Base-by-base conservation (phyloP, 2,888 invertebrate species). In the Drosophila dives region DNA sequence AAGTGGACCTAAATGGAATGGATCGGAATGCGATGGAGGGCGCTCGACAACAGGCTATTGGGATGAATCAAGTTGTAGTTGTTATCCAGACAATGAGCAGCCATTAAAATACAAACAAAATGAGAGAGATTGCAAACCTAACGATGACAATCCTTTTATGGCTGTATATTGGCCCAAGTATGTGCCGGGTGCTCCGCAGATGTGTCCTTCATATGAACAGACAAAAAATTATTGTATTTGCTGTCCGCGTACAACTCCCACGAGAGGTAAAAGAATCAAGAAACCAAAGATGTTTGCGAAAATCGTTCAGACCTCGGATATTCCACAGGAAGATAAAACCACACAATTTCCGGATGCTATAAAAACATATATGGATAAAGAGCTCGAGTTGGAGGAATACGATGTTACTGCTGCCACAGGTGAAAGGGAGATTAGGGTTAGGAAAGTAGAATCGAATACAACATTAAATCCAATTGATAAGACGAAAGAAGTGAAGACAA, bases 311-410 rank as follows among this genome's bases (percentile, higher is more conserved):
- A 72, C 72, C 11, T 2, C 1, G 1, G 23, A n/a, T 11, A 29
- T 10, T 3, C 0, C 2, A 2, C 5, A 5, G 0, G 17, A 34
- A 23, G 64, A 71, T 64, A 50, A 72, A 20, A 17, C 15, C 2
- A 56, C 72, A 2, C 70, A 71, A 23, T 71, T 38, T 36, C 72
- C 70, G 20, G 71, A 58, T 12, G 42, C 20, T 2, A 1, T 4
- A 0, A 0, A 10, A 5, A 1, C 3, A 3, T 33, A 32, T 17
- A 2, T 12, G 17, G 29, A 50, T 26, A 33, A 42, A 42, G 45
- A 50, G 32, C 5, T 15, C 7, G 54, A 61, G 15, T 17, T 26
- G 1, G 11, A 17, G n/a, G 32, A 62, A 49, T 7, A 26, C 3
- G 26, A 55, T 3, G 1, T 62, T 0, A 20, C 8, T 0, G 36